A percentile compares a stretch with the other conserved stretches of the same genome.
Evolutionary conservation across 2,797 vertebrate genomes (phyloP).

Genomic region (Numenius phaeopus): DNA sequence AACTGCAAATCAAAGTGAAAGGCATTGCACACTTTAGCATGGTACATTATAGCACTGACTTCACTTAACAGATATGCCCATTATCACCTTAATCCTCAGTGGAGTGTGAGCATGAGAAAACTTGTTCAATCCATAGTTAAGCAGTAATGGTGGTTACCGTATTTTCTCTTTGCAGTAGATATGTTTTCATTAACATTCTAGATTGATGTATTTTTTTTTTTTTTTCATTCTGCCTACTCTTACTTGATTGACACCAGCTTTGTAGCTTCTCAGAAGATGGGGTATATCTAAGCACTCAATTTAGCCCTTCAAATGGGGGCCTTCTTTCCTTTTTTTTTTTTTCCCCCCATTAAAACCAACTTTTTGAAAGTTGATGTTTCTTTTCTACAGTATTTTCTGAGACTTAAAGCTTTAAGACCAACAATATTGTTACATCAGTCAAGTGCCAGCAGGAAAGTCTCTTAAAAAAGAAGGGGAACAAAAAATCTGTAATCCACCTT

Average conservation of each 20-base stretch:
- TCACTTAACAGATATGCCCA: background rate
- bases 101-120: background rate
- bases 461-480: background rate
- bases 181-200: background rate
- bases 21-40: background rate
- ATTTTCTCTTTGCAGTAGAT: background rate
- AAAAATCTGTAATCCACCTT: constrained; percentile 33
- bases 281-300: background rate
- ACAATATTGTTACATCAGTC: constrained; percentile 3
- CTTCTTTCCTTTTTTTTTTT: background rate
- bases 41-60: background rate
- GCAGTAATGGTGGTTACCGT: background rate
- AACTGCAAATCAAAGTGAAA: background rate
- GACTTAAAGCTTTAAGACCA: constrained; percentile 2
- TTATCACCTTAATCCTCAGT: background rate
- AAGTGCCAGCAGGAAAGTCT: constrained; percentile 19
- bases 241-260: constrained; percentile 12
- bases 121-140: background rate
- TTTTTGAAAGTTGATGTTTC: constrained; percentile 6
- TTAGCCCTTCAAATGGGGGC: background rate
- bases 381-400: constrained; percentile 17
- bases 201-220: background rate
- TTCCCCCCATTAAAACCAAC: background rate
- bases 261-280: background rate
- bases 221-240: background rate